These are phyloP conservation scores for Meandrusa payeni DNA, from an alignment of 2,888 invertebrate genomes.

Conservation along the genomic window DNA sequence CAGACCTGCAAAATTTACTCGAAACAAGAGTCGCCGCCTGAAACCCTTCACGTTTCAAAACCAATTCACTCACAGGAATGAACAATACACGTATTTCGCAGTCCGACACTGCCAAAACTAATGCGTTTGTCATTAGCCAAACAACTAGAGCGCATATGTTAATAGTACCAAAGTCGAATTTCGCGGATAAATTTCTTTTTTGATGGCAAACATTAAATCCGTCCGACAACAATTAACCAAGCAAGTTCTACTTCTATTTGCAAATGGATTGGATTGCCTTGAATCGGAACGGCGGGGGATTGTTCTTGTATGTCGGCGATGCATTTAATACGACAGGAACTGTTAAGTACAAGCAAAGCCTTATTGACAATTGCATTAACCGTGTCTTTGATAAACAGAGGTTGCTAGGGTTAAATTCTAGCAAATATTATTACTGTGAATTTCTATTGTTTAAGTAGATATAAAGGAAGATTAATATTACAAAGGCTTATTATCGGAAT, in stretches of 20 bases:
- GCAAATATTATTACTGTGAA: too few species aligned
- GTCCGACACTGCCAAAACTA: constrained; percentile 44
- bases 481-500: too few species aligned
- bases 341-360: constrained; percentile 8
- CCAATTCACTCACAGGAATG: constrained; percentile 66
- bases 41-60: constrained; percentile 40
- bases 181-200: constrained; percentile 17
- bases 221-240: constrained; percentile 64
- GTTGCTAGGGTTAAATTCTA: too few species aligned
- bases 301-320: constrained; percentile 43
- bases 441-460: too few species aligned
- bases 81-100: constrained; percentile 67
- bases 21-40: constrained; percentile 21
- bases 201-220: constrained; percentile 27
- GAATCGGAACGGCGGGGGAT: constrained; percentile 50
- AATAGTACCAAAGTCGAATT: constrained; percentile 25
- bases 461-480: too few species aligned
- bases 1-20: constrained; percentile 6
- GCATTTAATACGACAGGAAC: constrained; percentile 12
- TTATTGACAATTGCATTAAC: constrained; percentile 11
- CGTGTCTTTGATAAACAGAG: constrained; percentile 1
- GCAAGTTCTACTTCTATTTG: constrained; percentile 61
- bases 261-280: constrained; percentile 76
- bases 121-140: constrained; percentile 26
- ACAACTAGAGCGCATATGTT: constrained; percentile 10